Conservation (phyloP, 2,797 vertebrate species). For the Monodelphis domestica region DNA sequence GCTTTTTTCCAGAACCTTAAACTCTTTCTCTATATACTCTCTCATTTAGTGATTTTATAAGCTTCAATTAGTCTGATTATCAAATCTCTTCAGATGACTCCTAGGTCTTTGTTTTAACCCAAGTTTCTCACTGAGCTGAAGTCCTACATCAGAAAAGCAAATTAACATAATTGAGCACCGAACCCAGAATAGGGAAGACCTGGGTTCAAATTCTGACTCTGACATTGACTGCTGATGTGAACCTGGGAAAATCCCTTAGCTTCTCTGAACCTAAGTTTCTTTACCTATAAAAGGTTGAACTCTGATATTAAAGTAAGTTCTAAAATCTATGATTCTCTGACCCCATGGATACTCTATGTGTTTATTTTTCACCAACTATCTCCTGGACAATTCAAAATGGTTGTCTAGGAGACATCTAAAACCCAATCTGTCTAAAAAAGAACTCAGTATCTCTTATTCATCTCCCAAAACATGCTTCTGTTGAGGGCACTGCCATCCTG, state of each 20-base stretch:
- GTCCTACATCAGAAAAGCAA: not conserved
- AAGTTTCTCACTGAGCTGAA: not conserved
- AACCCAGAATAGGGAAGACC: not conserved
- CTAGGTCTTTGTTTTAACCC: not conserved
- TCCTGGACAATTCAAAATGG: not conserved
- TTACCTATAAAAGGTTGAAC: not conserved
- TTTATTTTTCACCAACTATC: not conserved
- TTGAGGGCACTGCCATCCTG: not conserved
- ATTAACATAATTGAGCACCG: not conserved
- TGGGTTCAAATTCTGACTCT: not conserved
- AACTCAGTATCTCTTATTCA: not conserved
- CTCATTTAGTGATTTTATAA: not conserved
- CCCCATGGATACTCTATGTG: not conserved
- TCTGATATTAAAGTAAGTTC: not conserved
- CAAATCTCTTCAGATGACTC: not conserved
- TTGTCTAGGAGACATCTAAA: too few relatives aligned
- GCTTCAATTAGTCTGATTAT: not conserved
- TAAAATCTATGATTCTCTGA: not conserved
- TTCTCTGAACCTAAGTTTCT: not conserved
- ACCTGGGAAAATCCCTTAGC: not conserved
- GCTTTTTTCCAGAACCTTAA: not conserved
- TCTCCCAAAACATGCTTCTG: not conserved
- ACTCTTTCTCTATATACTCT: not conserved
- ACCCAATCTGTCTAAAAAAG: too few relatives aligned
- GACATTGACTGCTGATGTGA: not conserved